Conservation (phyloP, 2,113 vertebrate species). For the Burhinus oedicnemus region DNA sequence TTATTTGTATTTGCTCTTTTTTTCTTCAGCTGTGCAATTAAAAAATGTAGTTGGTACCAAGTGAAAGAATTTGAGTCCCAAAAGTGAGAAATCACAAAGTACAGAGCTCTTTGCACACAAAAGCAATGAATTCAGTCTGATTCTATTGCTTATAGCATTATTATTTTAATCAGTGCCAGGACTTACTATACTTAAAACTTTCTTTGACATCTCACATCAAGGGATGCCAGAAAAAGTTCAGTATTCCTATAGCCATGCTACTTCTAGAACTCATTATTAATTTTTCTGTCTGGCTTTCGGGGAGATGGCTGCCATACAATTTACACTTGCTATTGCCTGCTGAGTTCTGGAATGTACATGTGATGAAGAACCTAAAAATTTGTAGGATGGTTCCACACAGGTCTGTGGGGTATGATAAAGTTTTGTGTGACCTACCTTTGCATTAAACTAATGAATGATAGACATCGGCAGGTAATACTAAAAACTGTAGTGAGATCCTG, state of each 20-base stretch:
- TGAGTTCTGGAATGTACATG: background rate
- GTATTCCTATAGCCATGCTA: background rate
- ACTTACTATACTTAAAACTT: background rate
- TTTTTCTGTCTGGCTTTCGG: background rate
- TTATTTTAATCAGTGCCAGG: background rate
- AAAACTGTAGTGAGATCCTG: background rate
- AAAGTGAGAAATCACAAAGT: background rate
- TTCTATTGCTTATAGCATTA: background rate
- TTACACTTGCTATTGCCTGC: background rate
- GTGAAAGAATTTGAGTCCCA: background rate
- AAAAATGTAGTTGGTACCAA: background rate
- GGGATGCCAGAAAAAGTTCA: background rate
- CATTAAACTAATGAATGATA: background rate
- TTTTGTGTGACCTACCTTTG: background rate
- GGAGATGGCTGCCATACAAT: background rate
- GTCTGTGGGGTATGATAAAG: background rate
- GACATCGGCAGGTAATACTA: background rate
- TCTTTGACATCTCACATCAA: background rate
- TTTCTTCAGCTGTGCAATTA: background rate
- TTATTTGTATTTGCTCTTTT: background rate
- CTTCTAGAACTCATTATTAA: background rate
- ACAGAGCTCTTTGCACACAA: background rate
- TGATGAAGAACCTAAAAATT: background rate
- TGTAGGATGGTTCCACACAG: background rate
- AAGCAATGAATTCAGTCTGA: background rate